Percentiles rank a stretch among this genome's conserved stretches.
Conservation (phyloP, 2,797 vertebrate genomes). For the Melopsittacus undulatus region DNA sequence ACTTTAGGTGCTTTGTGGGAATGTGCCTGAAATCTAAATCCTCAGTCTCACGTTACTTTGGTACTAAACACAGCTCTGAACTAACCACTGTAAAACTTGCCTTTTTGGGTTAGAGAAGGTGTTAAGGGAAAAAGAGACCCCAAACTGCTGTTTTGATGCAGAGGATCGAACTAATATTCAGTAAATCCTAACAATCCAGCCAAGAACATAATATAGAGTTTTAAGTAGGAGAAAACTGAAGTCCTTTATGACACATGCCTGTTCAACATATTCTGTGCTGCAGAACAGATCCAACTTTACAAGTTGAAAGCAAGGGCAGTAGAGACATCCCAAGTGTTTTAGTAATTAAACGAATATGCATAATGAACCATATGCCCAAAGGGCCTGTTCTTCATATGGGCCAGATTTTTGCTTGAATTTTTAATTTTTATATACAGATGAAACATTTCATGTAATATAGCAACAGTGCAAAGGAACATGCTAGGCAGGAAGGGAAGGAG, state of each 20-base stretch:
- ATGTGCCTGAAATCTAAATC: conserved; percentile 62
- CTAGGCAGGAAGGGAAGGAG: conserved; percentile 55
- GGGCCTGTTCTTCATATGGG: conserved; percentile 82
- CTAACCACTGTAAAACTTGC: conserved; percentile 9
- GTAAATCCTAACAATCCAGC: conserved; percentile 52
- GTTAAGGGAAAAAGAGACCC: background rate
- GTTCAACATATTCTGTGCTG: conserved; percentile 71
- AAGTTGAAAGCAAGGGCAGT: conserved; percentile 82
- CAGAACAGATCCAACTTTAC: conserved; percentile 77
- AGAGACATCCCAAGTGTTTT: conserved; percentile 82
- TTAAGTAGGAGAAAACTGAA: conserved; percentile 51
- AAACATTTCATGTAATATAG: conserved; percentile 77
- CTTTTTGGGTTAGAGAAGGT: background rate
- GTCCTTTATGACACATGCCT: conserved; percentile 66
- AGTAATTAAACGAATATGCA: conserved; percentile 86
- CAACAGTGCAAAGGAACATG: conserved; percentile 70
- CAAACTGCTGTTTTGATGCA: background rate
- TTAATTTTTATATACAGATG: conserved; percentile 87
- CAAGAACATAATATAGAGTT: conserved; percentile 47
- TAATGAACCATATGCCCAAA: conserved; percentile 87
- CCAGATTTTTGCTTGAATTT: conserved; percentile 88
- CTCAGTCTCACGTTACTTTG: conserved; percentile 25
- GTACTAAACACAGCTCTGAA: conserved; percentile 19
- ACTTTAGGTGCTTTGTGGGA: conserved; percentile 40
- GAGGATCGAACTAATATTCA: conserved; percentile 29